Evolutionary conservation across 2,113 vertebrate species (phyloP), one percentile per base, ranked within the genome.

Genomic region (Lycaon pictus): DNA sequence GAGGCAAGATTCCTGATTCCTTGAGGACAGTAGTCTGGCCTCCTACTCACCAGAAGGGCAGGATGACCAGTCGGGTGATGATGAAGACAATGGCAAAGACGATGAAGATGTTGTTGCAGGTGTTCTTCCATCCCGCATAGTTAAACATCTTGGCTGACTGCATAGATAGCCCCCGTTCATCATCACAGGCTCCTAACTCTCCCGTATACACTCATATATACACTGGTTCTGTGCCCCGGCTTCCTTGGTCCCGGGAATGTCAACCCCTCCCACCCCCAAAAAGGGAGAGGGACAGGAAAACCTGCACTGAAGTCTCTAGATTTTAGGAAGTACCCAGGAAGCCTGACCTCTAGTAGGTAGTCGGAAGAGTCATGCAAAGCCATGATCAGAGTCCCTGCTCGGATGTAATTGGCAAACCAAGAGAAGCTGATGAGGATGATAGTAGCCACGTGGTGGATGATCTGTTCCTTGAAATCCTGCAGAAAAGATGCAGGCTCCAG

Each of bases 141-240:
- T 99, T 99, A 92, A 99, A 99, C 99, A 99, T 99, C 98, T 99
- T 99, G 89, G 99, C 99, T 17, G 99, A 99, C 99, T 99, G 97
- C 48, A 43, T 1, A 87, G 95, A 97, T 1, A 88, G 80, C 27
- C 89, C 86, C 55, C 48, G 3, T 60, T 58, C 16, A 0, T 96
- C 93, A 96, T 19, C 74, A 19, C 0, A 5, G 55, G 67, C 71
- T 32, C 90, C 95, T 7, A n/a, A 87, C 60, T 62, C 90, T 62
- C 88, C 90, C 95, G 1, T 0, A 7, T 10, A 48, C 23, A 25
- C 8, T 58, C 71, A 62, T 7, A 23, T 0, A 0, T 43, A 48
- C 20, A 20, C 56, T 58, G 51, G 12, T 53, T 83, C 65, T 69
- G 25, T 43, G 19, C 67, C 67, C 88, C 74, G 8, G 63, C 55